These are phyloP conservation scores for Corythornis vintsioides DNA, from an alignment of 2,113 vertebrate genomes.

Conservation along the genomic window DNA sequence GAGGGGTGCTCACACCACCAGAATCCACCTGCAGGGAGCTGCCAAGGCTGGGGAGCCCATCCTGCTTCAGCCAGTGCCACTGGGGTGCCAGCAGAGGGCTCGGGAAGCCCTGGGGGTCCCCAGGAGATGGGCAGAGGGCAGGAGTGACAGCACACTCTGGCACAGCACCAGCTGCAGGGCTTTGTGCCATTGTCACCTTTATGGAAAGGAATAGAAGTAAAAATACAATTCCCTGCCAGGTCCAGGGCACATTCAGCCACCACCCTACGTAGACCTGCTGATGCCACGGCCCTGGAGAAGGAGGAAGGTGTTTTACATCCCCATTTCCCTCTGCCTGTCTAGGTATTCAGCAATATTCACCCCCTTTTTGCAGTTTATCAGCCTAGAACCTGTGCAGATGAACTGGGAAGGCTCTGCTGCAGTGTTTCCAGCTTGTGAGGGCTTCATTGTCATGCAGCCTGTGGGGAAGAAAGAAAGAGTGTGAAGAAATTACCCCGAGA, in stretches of 20 bases:
- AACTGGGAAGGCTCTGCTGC: not conserved
- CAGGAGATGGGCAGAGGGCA: not conserved
- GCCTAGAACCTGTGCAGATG: not conserved
- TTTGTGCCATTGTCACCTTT: not conserved
- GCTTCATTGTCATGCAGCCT: not conserved
- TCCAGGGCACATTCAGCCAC: not conserved
- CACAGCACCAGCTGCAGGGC: fast-evolving
- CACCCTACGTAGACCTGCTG: not conserved
- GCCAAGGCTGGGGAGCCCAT: not conserved
- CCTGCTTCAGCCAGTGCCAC: not conserved
- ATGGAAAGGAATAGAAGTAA: not conserved
- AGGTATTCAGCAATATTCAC: not conserved
- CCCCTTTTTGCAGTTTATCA: not conserved
- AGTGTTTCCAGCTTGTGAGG: not conserved
- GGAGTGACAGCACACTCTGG: not conserved
- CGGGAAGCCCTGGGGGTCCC: too few species aligned
- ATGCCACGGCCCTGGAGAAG: too few species aligned
- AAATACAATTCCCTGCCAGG: not conserved
- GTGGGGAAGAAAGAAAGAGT: not conserved
- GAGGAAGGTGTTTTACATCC: not conserved
- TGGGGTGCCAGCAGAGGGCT: not conserved
- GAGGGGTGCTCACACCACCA: fast-evolving
- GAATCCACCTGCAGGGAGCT: fast-evolving
- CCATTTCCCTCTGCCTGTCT: not conserved
- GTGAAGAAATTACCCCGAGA: not conserved